Conservation (phyloP, 2,797 vertebrate species). For the Myotis planiceps region DNA sequence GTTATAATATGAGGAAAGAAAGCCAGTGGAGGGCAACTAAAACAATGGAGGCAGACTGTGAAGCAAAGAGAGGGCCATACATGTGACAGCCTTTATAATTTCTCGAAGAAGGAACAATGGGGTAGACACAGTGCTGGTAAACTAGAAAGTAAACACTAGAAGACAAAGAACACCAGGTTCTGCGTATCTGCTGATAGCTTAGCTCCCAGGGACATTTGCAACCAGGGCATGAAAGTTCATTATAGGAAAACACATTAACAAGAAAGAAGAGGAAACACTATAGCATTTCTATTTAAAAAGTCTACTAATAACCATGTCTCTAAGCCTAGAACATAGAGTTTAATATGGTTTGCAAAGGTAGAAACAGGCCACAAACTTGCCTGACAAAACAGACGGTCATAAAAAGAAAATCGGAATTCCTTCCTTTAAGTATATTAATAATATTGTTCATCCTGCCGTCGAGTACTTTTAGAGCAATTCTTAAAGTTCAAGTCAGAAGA, state of each 20-base stretch:
- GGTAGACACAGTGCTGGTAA: neutral
- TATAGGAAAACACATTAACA: neutral
- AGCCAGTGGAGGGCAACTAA: neutral
- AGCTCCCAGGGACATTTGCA: neutral
- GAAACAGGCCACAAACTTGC: neutral
- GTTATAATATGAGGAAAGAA: neutral
- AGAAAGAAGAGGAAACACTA: neutral
- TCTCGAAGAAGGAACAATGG: neutral
- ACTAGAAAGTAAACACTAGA: neutral
- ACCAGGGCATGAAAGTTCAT: neutral
- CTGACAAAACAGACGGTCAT: neutral
- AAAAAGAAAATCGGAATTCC: conserved; percentile 9
- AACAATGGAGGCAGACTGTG: neutral
- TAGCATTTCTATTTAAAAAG: neutral
- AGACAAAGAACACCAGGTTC: neutral
- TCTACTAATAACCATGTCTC: neutral
- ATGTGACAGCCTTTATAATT: neutral
- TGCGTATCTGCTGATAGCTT: neutral
- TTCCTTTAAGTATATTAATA: conserved; percentile 1
- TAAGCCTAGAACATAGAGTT: neutral
- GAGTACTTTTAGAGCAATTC: conserved; percentile 32
- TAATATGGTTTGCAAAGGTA: neutral
- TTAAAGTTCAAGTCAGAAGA: conserved; percentile 36
- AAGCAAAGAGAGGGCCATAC: neutral
- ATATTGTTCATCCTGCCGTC: neutral